These are phyloP conservation scores for Amiota communis DNA, from an alignment of 2,888 invertebrate genomes.

Conservation along the genomic window DNA sequence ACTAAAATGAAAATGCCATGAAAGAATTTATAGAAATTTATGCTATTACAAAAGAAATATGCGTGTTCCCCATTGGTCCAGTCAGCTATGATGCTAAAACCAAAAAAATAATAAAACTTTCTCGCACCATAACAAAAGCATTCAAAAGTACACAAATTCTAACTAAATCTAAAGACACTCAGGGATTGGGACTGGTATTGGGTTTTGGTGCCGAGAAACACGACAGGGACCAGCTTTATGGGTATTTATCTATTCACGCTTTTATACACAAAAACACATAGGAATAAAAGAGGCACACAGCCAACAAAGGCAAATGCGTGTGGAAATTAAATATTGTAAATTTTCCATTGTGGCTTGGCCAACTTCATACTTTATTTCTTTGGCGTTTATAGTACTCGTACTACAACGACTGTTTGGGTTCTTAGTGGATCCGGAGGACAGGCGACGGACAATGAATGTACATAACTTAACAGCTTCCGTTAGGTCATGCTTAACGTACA, in stretches of 20 bases:
- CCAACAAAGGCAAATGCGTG: constrained; percentile 1
- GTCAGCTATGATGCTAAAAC: neutral
- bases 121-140: no score
- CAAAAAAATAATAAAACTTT: neutral
- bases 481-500: neutral
- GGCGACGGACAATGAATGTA: neutral
- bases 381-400: no score
- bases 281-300: neutral
- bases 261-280: neutral
- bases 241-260: constrained; percentile 6
- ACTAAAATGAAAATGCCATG: constrained; percentile 63
- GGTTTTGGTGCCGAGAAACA: neutral
- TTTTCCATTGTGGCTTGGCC: constrained; percentile 9
- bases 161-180: constrained; percentile 5
- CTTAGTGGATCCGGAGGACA: no score
- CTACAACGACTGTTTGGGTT: no score
- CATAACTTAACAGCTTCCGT: neutral
- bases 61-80: neutral
- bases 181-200: neutral
- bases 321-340: constrained; percentile 23
- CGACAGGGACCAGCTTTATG: constrained; percentile 16
- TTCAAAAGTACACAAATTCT: constrained; percentile 59
- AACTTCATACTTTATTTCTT: no score
- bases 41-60: constrained; percentile 28
- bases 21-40: constrained; percentile 66